Base-by-base conservation (phyloP, 2,888 invertebrate genomes). In the Himalopsyche anomala region DNA sequence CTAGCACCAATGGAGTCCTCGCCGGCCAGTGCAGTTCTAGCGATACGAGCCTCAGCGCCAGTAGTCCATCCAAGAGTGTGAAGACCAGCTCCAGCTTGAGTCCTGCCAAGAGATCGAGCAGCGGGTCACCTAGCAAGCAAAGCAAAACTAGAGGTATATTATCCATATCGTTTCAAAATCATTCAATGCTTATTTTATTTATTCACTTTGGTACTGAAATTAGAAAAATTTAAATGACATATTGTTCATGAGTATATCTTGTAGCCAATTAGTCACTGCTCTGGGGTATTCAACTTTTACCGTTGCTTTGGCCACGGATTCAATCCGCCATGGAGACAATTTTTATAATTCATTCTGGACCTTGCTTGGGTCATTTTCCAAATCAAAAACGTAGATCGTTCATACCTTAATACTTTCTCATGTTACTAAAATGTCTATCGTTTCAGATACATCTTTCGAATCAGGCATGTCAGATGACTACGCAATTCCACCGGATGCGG, bases 391-490 rank as follows among this genome's bases (percentile, higher is more conserved):
- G 5, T 40, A 40, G 5, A 40, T 5, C 6, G 6, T 0, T 3
- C 6, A 40, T 2, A 69, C 6, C 8, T 28, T 12, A 8, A 15
- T 82, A 17, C 56, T 36, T 28, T 82, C 56, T 62, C 40, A 62
- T 55, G 55, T 80, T 86, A 51, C 36, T 85, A 79, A 42, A 17
- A 28, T 85, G 56, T 82, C 51, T 89, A 84, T 92, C 91, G 93
- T 94, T 93, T 91, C 94, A 97, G 97, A 97, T 92, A 96, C 96
- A 89, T 98, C 98, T 87, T 96, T 97, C 93, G 98, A 98, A 92
- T 98, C 98, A 86, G 98, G 98, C 90, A 96, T 98, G 93, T 98
- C 98, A 55, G 98, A 98, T 91, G 99, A 99, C 93, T 99, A 99
- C 92, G 98, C 98, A 86, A 96, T 99, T 90, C 99, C 99, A 12